phyloP scores from a whole-genome alignment of 1,140 invertebrate species.

The Ceratosolen solmsi region DNA sequence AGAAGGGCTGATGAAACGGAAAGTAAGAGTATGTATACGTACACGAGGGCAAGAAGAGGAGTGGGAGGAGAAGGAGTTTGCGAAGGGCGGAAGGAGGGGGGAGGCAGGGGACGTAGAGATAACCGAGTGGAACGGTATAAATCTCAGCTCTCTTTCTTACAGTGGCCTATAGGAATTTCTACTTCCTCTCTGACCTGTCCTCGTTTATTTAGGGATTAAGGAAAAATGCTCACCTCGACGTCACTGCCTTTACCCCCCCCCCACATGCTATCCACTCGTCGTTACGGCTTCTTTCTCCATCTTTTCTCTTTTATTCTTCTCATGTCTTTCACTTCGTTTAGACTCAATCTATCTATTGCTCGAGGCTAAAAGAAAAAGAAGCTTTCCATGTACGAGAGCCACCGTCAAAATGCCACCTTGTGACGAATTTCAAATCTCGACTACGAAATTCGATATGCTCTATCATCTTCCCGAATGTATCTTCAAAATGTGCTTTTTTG shows the following conservation, averaged over 20 bases:
- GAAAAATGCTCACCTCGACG: conserved; percentile 20
- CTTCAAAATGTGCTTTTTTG: conserved; percentile 43
- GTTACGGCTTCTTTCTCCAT: conserved; percentile 11
- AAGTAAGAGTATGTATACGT: neutral
- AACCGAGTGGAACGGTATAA: conserved; percentile 65
- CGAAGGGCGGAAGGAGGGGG: neutral
- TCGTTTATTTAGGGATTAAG: conserved; percentile 46
- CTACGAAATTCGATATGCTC: conserved; percentile 57
- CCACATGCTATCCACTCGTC: conserved; percentile 19
- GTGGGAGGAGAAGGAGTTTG: neutral
- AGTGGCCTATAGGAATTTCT: conserved; percentile 50
- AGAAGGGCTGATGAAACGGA: neutral
- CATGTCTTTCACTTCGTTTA: conserved; percentile 4
- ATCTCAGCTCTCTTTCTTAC: conserved; percentile 59
- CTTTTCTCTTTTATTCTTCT: conserved; percentile 37
- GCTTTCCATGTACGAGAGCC: conserved; percentile 9
- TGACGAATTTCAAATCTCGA: conserved; percentile 54
- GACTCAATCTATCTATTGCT: conserved; percentile 21
- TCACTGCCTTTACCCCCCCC: neutral
- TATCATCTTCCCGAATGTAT: conserved; percentile 56
- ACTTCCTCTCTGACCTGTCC: conserved; percentile 57
- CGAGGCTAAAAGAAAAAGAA: conserved; percentile 27
- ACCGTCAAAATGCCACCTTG: conserved; percentile 38
- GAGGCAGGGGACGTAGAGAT: conserved; percentile 37
- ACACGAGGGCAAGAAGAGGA: neutral